phyloP scores from a whole-genome alignment of 2,797 vertebrate species.

The Amblyopsis hoosieri region DNA sequence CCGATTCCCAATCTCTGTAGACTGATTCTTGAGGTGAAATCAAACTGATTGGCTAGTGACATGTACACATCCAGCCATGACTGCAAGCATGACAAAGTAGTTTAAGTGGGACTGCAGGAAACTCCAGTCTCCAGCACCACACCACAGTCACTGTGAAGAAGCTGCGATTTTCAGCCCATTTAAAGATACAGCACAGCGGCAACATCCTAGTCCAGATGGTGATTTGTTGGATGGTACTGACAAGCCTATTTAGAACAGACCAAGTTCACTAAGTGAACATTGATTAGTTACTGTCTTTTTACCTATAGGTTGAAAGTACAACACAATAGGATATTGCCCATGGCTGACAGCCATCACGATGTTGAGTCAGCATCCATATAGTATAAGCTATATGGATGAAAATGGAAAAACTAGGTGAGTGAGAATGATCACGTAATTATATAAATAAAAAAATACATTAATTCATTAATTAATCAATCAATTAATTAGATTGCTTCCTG shows the following conservation, averaged over 20 bases:
- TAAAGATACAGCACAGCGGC: conserved; percentile 19
- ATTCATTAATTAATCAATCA: too few species aligned
- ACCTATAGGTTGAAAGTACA: too few species aligned
- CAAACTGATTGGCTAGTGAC: neutral
- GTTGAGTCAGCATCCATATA: too few species aligned
- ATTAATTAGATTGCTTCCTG: too few species aligned
- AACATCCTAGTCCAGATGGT: neutral
- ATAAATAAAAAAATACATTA: too few species aligned
- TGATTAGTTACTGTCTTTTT: conserved; percentile 1
- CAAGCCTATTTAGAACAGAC: conserved; percentile 8
- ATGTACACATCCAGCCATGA: conserved; percentile 24
- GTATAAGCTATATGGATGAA: too few species aligned
- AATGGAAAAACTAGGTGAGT: too few species aligned
- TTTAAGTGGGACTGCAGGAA: conserved; percentile 34
- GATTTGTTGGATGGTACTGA: conserved; percentile 1
- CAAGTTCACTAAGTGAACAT: conserved; percentile 4
- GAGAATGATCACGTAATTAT: too few species aligned
- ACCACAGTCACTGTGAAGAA: conserved; percentile 17
- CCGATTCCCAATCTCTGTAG: too few species aligned
- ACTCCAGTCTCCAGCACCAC: conserved; percentile 24
- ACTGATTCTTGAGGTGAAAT: too few species aligned
- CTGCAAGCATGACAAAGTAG: conserved; percentile 28
- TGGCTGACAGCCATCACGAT: too few species aligned
- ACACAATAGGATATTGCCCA: too few species aligned
- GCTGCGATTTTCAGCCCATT: conserved; percentile 27